phyloP scores from a whole-genome alignment of 2,888 invertebrate genomes.

The Lepas anatifera region DNA sequence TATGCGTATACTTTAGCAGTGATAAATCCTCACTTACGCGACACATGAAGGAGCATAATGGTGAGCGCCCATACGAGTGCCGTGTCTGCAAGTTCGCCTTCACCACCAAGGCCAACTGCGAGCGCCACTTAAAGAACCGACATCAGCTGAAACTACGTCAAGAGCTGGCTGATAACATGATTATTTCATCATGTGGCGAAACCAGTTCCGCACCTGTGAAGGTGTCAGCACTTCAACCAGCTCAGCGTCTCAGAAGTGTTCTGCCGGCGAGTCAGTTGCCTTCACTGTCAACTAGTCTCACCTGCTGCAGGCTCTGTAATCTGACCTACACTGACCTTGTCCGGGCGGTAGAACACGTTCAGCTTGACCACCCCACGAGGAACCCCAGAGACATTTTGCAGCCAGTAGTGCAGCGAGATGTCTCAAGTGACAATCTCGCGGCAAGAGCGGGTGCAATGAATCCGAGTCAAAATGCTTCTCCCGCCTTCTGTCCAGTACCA shows the following conservation, averaged over 20 bases:
- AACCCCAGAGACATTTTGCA: slow-evolving; percentile 15
- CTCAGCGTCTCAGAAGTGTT: slow-evolving; percentile 24
- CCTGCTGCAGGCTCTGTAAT: slow-evolving; percentile 55
- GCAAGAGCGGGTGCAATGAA: slow-evolving; percentile 22
- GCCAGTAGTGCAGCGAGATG: background rate
- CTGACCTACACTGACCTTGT: slow-evolving; percentile 65
- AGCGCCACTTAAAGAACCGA: slow-evolving; percentile 81
- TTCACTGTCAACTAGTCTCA: slow-evolving; percentile 36
- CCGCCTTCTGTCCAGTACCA: too few relatives aligned
- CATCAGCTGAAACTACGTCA: slow-evolving; percentile 75
- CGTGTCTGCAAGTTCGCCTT: slow-evolving; percentile 91
- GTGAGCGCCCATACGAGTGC: slow-evolving; percentile 89
- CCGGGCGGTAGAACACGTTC: slow-evolving; percentile 70
- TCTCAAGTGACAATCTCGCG: slow-evolving; percentile 18
- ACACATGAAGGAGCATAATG: slow-evolving; percentile 88
- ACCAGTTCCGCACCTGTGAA: too few relatives aligned
- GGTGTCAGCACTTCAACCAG: slow-evolving; percentile 76
- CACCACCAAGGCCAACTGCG: slow-evolving; percentile 94
- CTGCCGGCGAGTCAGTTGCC: slow-evolving; percentile 29
- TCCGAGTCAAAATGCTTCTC: too few relatives aligned
- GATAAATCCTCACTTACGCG: slow-evolving; percentile 85
- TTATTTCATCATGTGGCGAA: too few relatives aligned
- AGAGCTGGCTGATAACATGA: slow-evolving; percentile 76
- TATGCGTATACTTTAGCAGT: slow-evolving; percentile 76
- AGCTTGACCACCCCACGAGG: slow-evolving; percentile 53